Base-by-base conservation (phyloP, 2,797 vertebrate species). In the Merluccius polli region DNA sequence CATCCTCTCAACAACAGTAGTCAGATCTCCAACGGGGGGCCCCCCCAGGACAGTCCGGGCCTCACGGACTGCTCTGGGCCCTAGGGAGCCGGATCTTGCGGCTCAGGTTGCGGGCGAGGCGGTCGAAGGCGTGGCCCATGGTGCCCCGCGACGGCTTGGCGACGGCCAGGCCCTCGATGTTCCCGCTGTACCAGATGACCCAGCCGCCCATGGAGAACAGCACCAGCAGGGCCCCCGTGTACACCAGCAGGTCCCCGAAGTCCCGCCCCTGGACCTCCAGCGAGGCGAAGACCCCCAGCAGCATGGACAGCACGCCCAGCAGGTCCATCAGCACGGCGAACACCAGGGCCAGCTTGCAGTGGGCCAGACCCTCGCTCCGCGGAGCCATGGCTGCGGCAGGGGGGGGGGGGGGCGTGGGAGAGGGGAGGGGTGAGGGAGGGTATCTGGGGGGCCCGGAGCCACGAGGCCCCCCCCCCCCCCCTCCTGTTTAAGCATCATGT, bases 151-250 rank as follows among this genome's bases (percentile, higher is more conserved):
- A 83, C 63, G 94, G 93, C 76, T 92, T 94, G 0, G 85, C 88
- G 41, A 93, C 91, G 32, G 90, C 91, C 82, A 95, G 89, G n/a
- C 96, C 96, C 80, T 96, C 95, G 6, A 97, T 95, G 85, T 97
- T 97, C 76, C 96, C 96, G 5, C 95, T 97, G 91, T 97, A 97
- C 96, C 96, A 97, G 89, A 96, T 91, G 73, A 97, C 94, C 96
- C 96, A 97, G 78, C 94, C 95, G 0, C 93, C 92, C 83, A 97
- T 89, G 73, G 96, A 97, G 79, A 95, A 41, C 31, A 96, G 91
- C 31, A 97, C 91, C 70, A 97, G 91, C 77, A 97, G 91, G 16
- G 94, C 95, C 1, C 95, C 96, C 0, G 95, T 87, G 89, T 97
- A 97, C 79, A 97, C 95, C 77, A 97, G 88, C 73, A 97, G 87